Percentiles rank a stretch among this genome's conserved stretches.
Conservation (phyloP, 2,888 invertebrate genomes). For the Rhaphigaster nebulosa region DNA sequence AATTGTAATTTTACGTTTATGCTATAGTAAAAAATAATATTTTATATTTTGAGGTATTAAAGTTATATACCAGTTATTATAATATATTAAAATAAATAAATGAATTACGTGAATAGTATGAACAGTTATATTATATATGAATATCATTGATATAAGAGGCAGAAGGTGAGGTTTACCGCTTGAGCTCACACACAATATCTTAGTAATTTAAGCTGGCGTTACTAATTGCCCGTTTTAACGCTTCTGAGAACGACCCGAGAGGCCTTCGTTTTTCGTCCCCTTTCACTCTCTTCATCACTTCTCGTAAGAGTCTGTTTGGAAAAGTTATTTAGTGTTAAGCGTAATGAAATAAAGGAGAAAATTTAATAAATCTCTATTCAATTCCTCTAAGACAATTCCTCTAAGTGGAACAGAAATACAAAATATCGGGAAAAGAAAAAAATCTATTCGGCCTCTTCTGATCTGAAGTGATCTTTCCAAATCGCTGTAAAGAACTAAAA, state of each 20-base stretch:
- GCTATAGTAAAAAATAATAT: too few relatives aligned
- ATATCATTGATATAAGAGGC: not conserved
- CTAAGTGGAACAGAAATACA: not conserved
- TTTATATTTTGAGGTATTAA: too few relatives aligned
- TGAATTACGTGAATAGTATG: too few relatives aligned
- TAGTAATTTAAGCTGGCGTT: slow-evolving; percentile 20
- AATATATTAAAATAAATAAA: not conserved
- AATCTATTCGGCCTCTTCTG: not conserved
- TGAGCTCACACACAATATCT: not conserved
- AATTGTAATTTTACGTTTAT: too few relatives aligned
- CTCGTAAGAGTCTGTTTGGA: not conserved
- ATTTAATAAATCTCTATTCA: too few relatives aligned
- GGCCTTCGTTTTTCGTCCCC: not conserved
- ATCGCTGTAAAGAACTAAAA: not conserved
- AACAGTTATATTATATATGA: not conserved
- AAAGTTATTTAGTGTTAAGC: not conserved
- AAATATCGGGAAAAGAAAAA: not conserved
- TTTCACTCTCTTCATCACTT: not conserved
- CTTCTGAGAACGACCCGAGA: not conserved
- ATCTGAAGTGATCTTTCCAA: not conserved
- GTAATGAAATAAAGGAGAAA: too few relatives aligned
- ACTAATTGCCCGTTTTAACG: slow-evolving; percentile 34
- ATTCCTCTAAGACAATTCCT: not conserved
- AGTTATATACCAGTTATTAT: not conserved
- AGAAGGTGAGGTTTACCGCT: not conserved